A percentile compares a stretch with the other conserved stretches of the same genome.
Evolutionary conservation across 2,888 invertebrate genomes (phyloP).

Genomic region (Drosophila stalkeri): DNA sequence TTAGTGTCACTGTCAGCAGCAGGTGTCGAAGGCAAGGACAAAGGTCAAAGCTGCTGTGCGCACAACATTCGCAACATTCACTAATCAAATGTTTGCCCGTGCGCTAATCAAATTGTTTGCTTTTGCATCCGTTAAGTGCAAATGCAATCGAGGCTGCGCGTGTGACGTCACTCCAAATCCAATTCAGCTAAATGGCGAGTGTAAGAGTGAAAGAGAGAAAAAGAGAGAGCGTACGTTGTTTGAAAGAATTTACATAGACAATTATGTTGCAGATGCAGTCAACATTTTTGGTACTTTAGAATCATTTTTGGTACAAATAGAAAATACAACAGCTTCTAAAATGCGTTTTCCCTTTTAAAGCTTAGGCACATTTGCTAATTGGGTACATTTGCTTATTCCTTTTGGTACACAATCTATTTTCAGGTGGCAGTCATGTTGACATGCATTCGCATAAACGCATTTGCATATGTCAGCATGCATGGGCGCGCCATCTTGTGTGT

Average conservation of each 20-base stretch:
- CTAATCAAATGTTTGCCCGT: constrained; percentile 53
- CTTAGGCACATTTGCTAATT: background rate
- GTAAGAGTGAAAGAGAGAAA: background rate
- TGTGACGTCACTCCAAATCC: constrained; percentile 17
- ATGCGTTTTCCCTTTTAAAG: background rate
- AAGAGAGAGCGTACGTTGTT: background rate
- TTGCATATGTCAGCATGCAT: constrained; percentile 10
- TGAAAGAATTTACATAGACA: constrained; percentile 12
- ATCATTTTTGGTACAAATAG: too few relatives aligned
- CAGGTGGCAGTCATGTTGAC: constrained; percentile 6
- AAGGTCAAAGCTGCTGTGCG: constrained; percentile 56
- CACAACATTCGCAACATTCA: constrained; percentile 47
- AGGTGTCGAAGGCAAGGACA: constrained; percentile 62
- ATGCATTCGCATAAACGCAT: background rate
- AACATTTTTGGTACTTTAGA: background rate
- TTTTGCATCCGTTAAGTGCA: constrained; percentile 37
- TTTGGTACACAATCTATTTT: background rate
- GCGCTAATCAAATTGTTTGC: constrained; percentile 47
- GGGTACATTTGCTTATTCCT: background rate
- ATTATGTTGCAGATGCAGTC: background rate
- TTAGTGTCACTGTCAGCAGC: constrained; percentile 70
- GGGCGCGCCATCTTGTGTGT: constrained; percentile 1
- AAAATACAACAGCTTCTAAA: background rate
- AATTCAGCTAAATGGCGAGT: constrained; percentile 17
- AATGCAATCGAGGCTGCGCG: constrained; percentile 17